Conservation (phyloP, 2,113 vertebrate species). For the Percopsis transmontana region DNA sequence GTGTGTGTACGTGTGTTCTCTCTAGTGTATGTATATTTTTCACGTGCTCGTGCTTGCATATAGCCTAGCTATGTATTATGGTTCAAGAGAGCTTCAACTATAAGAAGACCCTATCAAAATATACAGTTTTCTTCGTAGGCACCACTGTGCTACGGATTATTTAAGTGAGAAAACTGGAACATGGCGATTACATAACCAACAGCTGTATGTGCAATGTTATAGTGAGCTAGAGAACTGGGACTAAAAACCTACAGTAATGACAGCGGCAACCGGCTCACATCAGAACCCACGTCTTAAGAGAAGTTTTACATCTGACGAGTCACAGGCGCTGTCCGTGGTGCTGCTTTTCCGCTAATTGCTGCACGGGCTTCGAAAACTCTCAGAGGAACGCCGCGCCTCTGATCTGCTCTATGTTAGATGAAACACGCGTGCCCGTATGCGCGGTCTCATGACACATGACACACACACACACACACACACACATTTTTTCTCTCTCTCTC, state of each 20-base stretch:
- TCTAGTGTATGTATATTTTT: too few species aligned
- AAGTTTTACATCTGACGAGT: conserved; percentile 24
- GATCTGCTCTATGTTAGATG: conserved; percentile 54
- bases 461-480: background rate
- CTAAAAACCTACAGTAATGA: background rate
- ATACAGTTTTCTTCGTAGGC: conserved; percentile 41
- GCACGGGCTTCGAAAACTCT: conserved; percentile 49
- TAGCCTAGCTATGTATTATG: background rate
- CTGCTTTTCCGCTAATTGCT: conserved; percentile 56
- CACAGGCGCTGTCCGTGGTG: conserved; percentile 39
- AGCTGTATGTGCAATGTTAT: conserved; percentile 55
- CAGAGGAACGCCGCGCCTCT: conserved; percentile 54
- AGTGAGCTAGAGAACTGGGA: background rate
- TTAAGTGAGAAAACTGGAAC: conserved; percentile 65
- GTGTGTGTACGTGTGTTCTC: background rate
- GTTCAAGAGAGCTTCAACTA: conserved; percentile 38
- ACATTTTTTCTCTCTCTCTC: background rate
- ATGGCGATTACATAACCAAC: conserved; percentile 73
- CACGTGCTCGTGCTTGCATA: background rate
- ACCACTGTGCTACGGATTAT: conserved; percentile 64
- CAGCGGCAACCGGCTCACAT: conserved; percentile 2
- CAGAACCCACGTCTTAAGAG: conserved; percentile 20
- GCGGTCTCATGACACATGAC: background rate
- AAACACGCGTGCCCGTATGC: conserved; percentile 7
- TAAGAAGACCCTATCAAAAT: conserved; percentile 34